Evolutionary conservation across 2,113 vertebrate species (phyloP), one percentile per base, ranked within the genome.

Genomic region (Xenus cinereus): DNA sequence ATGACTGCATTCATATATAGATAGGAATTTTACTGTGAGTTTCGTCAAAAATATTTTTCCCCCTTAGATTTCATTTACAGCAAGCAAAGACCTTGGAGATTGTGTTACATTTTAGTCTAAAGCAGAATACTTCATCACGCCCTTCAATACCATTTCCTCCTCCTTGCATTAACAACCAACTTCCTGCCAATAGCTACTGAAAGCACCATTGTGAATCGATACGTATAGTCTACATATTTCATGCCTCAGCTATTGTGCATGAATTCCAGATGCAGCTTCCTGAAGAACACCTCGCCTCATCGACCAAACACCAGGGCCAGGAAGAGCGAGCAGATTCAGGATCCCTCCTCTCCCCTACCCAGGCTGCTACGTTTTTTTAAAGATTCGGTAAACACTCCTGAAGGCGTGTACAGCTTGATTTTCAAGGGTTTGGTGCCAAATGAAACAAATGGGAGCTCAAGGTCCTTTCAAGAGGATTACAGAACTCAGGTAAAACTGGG

Each of bases 201-300:
- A 73, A 92, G 94, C 88, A 72, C 76, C 87, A 68, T 8, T 89
- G 89, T 97, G 83, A 84, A 89, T 92, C 3, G 0, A 89, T 93
- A 92, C 4, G 2, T 26, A 51, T 3, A 72, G 33, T 12, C 91
- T 10, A 68, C 76, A 23, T 66, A 84, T 50, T 89, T 92, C 57
- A 89, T 4, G 12, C 86, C 80, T 84, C 80, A 56, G 69, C 69
- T 91, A 53, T 57, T 69, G 83, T 84, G 69, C 57, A 73, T 41
- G 69, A 89, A 81, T 87, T 91, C 90, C 94, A 95, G 86, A 90
- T 82, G 88, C 83, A 75, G 74, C 81, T 84, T 93, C 76, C 90
- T 87, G 80, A 87, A 59, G 80, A 96, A 78, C 73, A 92, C 77
- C 86, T 93, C 22, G 0, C 56, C 39, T 35, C 69, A 60, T 3